Base-by-base conservation (phyloP, 1,140 invertebrate genomes). In the Aradophagus sp. region DNA sequence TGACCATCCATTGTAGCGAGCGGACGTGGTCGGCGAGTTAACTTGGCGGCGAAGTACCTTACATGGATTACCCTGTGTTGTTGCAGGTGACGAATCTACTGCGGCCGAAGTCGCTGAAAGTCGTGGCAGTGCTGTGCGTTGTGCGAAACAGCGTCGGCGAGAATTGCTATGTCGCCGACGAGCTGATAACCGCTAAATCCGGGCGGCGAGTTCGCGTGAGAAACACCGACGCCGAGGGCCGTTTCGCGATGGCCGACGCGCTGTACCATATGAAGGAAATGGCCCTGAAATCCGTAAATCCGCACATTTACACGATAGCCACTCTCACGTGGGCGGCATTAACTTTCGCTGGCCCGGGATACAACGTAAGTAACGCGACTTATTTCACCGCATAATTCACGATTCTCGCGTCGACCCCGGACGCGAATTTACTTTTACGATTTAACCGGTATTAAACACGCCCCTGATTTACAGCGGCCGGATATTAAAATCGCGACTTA, bases 291-390 rank as follows among this genome's bases (percentile, higher is more conserved):
- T 88, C 90, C 48, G 84, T 91, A 7, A 91, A 94, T 77, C 95
- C 97, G 0, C 93, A 97, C 85, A 86, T 99, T 12, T 95, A 97
- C 73, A 99, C 97, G 0, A 91, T 99, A 76, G 97, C 97, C 10
- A 99, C 97, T 1, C 84, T 99, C 34, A 99, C 97, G 12, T 94
- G 95, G 0, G 96, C 98, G 81, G 95, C 95, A 6, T 86, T 86
- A 39, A 81, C 92, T 1, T 90, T 93, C 6, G 91, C 92, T 39
- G 97, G 97, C 13, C 79, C 80, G 10, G 90, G 90, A 47, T 95
- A 96, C 80, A 89, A 92, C 11, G 94, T 95, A 77, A 89, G 88
- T 87, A 74, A 34, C 31, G 31, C 19, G 75, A 71, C 71, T 52
- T 74, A 75, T 75, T 55, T 75, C 31, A 16, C 34, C 42, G 27